Percentiles rank a stretch among this genome's conserved stretches.
These are phyloP conservation scores for Setipinna tenuifilis DNA, from an alignment of 2,797 vertebrate genomes.

Conservation along the genomic window DNA sequence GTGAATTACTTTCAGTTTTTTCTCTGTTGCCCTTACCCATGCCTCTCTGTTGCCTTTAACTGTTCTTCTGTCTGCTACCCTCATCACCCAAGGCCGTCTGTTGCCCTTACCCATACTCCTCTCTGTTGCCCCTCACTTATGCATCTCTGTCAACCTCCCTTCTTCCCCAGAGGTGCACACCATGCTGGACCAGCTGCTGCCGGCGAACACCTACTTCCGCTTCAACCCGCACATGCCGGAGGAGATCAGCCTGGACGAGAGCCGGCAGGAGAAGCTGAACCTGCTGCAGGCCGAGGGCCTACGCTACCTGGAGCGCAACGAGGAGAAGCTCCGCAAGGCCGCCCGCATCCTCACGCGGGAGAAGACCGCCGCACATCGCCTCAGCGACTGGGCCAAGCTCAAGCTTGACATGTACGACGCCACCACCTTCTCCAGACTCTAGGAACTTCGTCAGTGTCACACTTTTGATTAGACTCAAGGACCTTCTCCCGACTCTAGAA, in stretches of 20 bases:
- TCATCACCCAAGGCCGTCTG: no score
- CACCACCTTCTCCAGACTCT: constrained; percentile 64
- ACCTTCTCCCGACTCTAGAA: background rate
- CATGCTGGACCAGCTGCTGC: constrained; percentile 91
- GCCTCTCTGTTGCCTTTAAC: no score
- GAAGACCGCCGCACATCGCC: constrained; percentile 82
- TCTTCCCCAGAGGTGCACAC: constrained; percentile 86
- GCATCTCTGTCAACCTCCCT: background rate
- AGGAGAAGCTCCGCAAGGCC: constrained; percentile 88
- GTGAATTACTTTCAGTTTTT: no score
- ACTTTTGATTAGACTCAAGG: background rate
- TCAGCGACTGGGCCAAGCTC: constrained; percentile 85
- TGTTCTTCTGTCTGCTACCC: background rate
- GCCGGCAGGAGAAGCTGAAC: constrained; percentile 87
- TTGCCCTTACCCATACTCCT: no score
- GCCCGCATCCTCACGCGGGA: constrained; percentile 82
- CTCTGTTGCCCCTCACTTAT: background rate
- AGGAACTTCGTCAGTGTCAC: no score
- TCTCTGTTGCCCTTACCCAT: no score
- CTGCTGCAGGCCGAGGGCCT: constrained; percentile 85
- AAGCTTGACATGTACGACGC: constrained; percentile 86
- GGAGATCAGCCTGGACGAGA: constrained; percentile 91
- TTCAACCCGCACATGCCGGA: constrained; percentile 96
- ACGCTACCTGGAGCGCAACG: constrained; percentile 90
- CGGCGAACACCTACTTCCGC: constrained; percentile 90